Base-by-base conservation (phyloP, 2,113 vertebrate genomes). In the Nerophis lumbriciformis region DNA sequence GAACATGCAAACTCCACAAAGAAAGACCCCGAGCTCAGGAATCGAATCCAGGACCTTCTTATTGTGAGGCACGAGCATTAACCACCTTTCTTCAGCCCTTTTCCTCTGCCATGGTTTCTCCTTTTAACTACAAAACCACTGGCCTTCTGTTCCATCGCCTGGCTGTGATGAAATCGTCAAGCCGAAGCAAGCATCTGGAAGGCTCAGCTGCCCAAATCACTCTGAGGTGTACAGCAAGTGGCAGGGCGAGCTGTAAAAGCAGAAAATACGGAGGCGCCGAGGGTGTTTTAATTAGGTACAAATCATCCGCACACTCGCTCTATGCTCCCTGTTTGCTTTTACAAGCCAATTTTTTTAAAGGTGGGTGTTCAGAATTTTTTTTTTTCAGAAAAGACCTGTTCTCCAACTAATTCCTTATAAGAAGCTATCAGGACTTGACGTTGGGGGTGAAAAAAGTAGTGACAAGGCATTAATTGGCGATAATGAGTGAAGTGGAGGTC, bases 121-220 rank as follows among this genome's bases (percentile, higher is more conserved):
- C 8, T 8, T 42, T 10, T 8, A 42, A 42, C 39, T 9, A 1
- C 39, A 42, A 42, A 42, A 42, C 39, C 39, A 10, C 39, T 42
- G 39, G 39, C 39, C 39, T 42, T 42, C 6, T 42, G 63, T 66
- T 66, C 66, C 53, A 53, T 56, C 61, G 50, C 49, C 47, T 1
- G 2, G 3, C 38, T 51, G 38, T 39, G 38, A 39, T 39, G 38
- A 39, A 39, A 39, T 9, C 39, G 7, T 42, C 39, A 9, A 42
- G 39, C 39, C 39, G 6, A 61, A 56, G 56, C 64, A 45, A 61
- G 58, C 71, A 69, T 64, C 60, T 72, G 74, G 57, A 44, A 28
- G 49, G 14, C 49, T 72, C 62, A 48, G 64, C 62, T 49, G 67
- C 39, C 13, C 66, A 28, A 1, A 12, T 28, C 10, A 21, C 50